Percentiles rank a stretch among this genome's conserved stretches.
These are phyloP conservation scores for Nemurella pictetii DNA, from an alignment of 2,888 invertebrate species.

Conservation along the genomic window DNA sequence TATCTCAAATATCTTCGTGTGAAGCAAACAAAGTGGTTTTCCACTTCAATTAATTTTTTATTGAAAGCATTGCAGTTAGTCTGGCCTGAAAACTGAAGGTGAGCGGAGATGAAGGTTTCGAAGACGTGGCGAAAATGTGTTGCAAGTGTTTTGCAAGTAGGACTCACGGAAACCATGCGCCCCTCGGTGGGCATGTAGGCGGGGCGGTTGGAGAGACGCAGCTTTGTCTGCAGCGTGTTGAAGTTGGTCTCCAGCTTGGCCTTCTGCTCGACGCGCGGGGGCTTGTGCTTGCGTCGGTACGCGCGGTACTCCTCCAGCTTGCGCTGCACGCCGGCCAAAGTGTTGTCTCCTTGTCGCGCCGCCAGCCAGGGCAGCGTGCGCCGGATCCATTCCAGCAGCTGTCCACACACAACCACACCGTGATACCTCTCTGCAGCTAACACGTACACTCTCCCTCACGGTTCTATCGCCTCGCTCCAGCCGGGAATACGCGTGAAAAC, in stretches of 20 bases:
- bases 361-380: constrained; percentile 98
- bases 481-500: constrained; percentile 53
- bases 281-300: constrained; percentile 98
- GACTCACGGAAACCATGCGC: constrained; percentile 92
- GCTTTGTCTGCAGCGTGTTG: constrained; percentile 98
- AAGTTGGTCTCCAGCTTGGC: constrained; percentile 99
- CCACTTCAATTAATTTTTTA: too few species aligned
- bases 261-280: constrained; percentile 98
- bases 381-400: constrained; percentile 98
- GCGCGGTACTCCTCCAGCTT: constrained; percentile 99
- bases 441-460: too few species aligned
- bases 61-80: too few species aligned
- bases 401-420: constrained; percentile 45
- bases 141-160: not conserved
- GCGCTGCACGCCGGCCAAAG: constrained; percentile 93
- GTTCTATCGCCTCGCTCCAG: too few species aligned
- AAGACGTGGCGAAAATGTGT: too few species aligned
- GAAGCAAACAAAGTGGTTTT: too few species aligned
- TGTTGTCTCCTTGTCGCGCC: constrained; percentile 96
- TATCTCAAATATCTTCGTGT: too few species aligned
- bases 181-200: constrained; percentile 99
- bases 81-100: too few species aligned
- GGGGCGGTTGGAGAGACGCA: constrained; percentile 96
- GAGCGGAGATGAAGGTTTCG: too few species aligned
- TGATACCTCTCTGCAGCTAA: not conserved